A percentile compares a stretch with the other conserved stretches of the same genome.
Evolutionary conservation across 2,888 invertebrate species (phyloP).

Genomic region (Fissipunctia ypsillon): DNA sequence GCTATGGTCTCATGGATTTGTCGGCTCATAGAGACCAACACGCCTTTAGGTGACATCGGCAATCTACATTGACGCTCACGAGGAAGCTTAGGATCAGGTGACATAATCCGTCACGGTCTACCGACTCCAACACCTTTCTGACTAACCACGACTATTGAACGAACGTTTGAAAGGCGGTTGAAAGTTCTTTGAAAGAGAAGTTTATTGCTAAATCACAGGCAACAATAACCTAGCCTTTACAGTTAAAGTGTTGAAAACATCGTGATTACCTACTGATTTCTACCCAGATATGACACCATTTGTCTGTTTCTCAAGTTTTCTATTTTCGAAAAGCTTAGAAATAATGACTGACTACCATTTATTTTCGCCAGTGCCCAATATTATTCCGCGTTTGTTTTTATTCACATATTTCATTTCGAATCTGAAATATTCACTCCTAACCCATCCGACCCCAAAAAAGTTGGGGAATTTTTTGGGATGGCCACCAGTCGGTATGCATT

Average conservation of each 20-base stretch:
- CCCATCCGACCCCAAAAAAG: slow-evolving; percentile 44
- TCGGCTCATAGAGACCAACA: not conserved
- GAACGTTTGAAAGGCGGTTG: slow-evolving; percentile 13
- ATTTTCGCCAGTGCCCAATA: not conserved
- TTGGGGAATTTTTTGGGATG: no score
- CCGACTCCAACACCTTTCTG: slow-evolving; percentile 26
- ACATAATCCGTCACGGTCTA: slow-evolving; percentile 42
- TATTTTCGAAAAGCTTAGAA: not conserved
- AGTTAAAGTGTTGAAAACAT: slow-evolving; percentile 19
- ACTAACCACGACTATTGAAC: slow-evolving; percentile 13
- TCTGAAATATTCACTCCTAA: slow-evolving; percentile 52
- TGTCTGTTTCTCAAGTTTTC: not conserved
- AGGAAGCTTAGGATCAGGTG: slow-evolving; percentile 45
- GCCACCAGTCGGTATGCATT: no score
- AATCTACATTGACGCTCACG: slow-evolving; percentile 25
- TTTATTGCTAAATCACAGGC: slow-evolving; percentile 6
- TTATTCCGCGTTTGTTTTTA: slow-evolving; percentile 24
- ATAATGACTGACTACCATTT: not conserved
- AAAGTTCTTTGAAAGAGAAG: slow-evolving; percentile 4
- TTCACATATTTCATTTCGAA: slow-evolving; percentile 23
- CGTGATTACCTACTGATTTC: not conserved
- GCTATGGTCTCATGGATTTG: not conserved
- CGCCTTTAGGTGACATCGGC: slow-evolving; percentile 17
- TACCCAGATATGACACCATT: not conserved
- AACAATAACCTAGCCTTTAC: slow-evolving; percentile 4